These are phyloP conservation scores for Equus quagga DNA, from an alignment of 2,113 vertebrate species.

Conservation along the genomic window DNA sequence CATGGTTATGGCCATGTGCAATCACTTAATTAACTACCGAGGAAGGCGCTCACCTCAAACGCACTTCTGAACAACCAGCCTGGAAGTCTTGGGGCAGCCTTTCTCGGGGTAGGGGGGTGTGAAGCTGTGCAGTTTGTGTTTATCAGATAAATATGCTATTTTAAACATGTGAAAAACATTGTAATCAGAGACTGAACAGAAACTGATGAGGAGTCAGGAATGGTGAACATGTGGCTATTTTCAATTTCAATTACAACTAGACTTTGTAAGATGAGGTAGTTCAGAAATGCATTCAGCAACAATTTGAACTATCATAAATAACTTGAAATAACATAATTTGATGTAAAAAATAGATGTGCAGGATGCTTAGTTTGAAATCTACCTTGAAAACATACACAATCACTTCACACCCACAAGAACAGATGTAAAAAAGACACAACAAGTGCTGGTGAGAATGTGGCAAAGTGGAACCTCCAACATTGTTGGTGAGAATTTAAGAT, in stretches of 20 bases:
- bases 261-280: neutral
- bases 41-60: neutral
- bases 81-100: neutral
- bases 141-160: neutral
- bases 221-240: neutral
- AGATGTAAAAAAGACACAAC: neutral
- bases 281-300: slow-evolving; percentile 35
- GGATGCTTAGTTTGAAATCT: neutral
- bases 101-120: neutral
- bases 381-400: neutral
- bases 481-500: neutral
- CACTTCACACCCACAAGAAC: neutral
- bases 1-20: neutral
- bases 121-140: neutral
- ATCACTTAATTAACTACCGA: neutral
- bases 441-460: neutral
- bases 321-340: neutral
- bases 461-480: neutral
- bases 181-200: neutral
- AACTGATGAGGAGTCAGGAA: neutral
- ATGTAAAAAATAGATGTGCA: neutral
- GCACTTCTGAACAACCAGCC: neutral
- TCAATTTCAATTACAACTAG: neutral
- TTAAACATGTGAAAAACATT: slow-evolving; percentile 20
- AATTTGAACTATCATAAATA: neutral